These are phyloP conservation scores for Bruchidius siliquastri DNA, from an alignment of 2,888 invertebrate genomes.

Conservation along the genomic window DNA sequence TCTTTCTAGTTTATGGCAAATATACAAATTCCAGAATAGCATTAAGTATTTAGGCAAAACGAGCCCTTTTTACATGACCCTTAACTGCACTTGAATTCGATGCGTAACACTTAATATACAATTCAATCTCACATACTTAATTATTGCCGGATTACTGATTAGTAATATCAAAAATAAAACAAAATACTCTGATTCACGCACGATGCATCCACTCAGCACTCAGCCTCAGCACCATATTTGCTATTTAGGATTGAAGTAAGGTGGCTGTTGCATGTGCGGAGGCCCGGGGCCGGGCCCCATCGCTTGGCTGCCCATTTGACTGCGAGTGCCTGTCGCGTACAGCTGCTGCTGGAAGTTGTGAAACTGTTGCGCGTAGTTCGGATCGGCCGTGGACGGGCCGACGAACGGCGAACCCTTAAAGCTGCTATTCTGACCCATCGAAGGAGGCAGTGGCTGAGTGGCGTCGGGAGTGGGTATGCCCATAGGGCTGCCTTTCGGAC, in stretches of 20 bases:
- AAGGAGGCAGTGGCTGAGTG: slow-evolving; percentile 72
- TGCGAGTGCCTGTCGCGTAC: slow-evolving; percentile 79
- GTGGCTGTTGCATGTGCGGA: slow-evolving; percentile 47
- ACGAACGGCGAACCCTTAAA: slow-evolving; percentile 79
- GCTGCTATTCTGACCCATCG: slow-evolving; percentile 67
- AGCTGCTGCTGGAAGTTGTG: slow-evolving; percentile 94
- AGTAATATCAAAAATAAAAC: slow-evolving; percentile 49
- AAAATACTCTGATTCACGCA: slow-evolving; percentile 42
- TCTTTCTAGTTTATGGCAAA: slow-evolving; percentile 44
- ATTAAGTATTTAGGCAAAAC: slow-evolving; percentile 41
- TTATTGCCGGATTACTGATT: slow-evolving; percentile 47
- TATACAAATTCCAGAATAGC: slow-evolving; percentile 47
- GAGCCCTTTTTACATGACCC: slow-evolving; percentile 41
- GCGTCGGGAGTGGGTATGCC: slow-evolving; percentile 56
- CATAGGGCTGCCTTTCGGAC: slow-evolving; percentile 56
- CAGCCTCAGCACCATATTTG: slow-evolving; percentile 46
- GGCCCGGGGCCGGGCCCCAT: slow-evolving; percentile 51
- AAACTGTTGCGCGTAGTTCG: slow-evolving; percentile 91
- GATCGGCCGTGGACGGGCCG: slow-evolving; percentile 81
- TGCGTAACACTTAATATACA: slow-evolving; percentile 43
- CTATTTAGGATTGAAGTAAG: slow-evolving; percentile 48
- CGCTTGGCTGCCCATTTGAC: slow-evolving; percentile 50
- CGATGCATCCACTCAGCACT: slow-evolving; percentile 12
- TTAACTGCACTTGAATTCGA: slow-evolving; percentile 48
- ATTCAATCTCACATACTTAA: slow-evolving; percentile 41